Evolutionary conservation across 2,888 invertebrate species (phyloP), one percentile per base, ranked within the genome.

Genomic region (Hemithea aestivaria): DNA sequence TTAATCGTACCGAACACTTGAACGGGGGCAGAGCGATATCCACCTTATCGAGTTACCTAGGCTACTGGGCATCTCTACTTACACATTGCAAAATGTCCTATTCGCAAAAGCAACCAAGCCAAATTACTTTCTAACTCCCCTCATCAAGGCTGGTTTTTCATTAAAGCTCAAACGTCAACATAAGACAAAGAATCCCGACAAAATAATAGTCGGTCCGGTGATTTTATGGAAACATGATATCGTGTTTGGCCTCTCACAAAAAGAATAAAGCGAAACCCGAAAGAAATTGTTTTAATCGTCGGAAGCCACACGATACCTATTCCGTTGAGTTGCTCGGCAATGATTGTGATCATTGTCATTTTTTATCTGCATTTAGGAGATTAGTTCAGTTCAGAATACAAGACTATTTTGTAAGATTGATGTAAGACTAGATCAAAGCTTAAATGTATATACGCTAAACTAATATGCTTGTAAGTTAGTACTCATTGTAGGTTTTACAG

Each of bases 221-320:
- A 76, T 80, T 87, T 87, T 85, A 79, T 82, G 83, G 87, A 81
- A 87, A 87, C 83, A 72, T 68, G 84, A 87, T 84, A 85, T 72
- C 71, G 76, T 74, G 83, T 80, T 42, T 83, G 70, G 80, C 78
- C 78, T 79, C 80, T 78, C 68, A 79, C 73, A 84, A 84, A 85
- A 87, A 83, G 74, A 79, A 72, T 67, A 73, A 76, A 81, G 62
- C 64, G 57, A 73, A 75, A 70, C 74, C 66, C 69, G 73, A 73
- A 80, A 83, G 75, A 84, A 87, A 87, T 80, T 80, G 81, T 85
- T 87, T 83, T 83, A 85, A 85, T 84, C 82, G 77, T 79, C 74
- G 72, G 77, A 74, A 78, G 82, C 75, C 74, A 67, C 73, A 64
- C 66, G 62, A 69, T 62, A 67, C 67, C 37, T 45, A 48, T 34